Base-by-base conservation (phyloP, 2,113 vertebrate species). In the Neolamprologus variostigma region DNA sequence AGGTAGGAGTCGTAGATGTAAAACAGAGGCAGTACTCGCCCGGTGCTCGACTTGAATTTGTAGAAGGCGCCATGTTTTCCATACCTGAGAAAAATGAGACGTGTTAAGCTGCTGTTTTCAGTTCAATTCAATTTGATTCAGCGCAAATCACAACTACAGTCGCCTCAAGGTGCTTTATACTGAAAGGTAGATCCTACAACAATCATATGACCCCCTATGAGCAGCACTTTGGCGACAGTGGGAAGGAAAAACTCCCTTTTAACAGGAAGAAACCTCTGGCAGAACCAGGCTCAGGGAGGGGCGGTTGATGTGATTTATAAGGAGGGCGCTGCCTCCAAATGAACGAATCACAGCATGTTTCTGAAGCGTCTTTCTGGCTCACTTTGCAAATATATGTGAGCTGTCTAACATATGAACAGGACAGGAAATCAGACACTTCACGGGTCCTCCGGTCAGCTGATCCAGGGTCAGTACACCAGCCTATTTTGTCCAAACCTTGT, bases 1-100 rank as follows among this genome's bases (percentile, higher is more conserved):
- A 98, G 94, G 90, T 98, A 98, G 5, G 98, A 98, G 95, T 98
- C 98, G 8, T 98, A 98, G 87, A 98, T 94, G 45, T 98, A 98
- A 90, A 98, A 98, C 51, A 98, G 95, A 1, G 98, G 98, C 85
- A 98, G 96, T 78, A 96, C 95, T 83, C 85, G 96, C 7, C 97
- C 97, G 5, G 97, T 96, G 95, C 96, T 97, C 83, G 96, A 97
- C 89, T 93, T 96, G 93, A 97, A 98, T 68, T 95, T 95, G 94
- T 98, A 98, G 94, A 98, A 98, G 55, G 98, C 98, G 21, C 95
- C 94, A 6, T 98, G 97, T 23, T 96, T 95, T 83, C 98, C 97
- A 23, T 98, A 98, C 86, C 97, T 98, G 90, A 79, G 85, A 45
- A 66, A 79, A 17, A 19, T 21, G 31, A 81, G 9, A 53, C 8